phyloP scores from a whole-genome alignment of 2,888 invertebrate genomes.

The Acanthoscelides obtectus region DNA sequence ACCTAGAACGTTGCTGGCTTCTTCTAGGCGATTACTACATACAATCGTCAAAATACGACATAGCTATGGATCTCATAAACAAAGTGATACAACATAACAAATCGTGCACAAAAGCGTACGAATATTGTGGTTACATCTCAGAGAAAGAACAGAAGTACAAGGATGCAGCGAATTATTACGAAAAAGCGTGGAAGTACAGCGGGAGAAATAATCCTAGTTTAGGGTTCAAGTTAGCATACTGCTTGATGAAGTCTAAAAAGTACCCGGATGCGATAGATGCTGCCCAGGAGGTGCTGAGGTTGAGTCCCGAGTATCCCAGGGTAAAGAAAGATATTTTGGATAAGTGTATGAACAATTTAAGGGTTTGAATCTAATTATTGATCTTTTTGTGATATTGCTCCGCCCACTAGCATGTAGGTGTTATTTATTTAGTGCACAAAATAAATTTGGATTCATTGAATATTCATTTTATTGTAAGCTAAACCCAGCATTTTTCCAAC shows the following conservation, averaged over 20 bases:
- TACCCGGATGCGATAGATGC: constrained; percentile 90
- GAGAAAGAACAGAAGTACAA: constrained; percentile 91
- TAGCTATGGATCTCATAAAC: constrained; percentile 77
- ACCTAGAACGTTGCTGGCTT: constrained; percentile 92
- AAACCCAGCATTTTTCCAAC: too few species aligned
- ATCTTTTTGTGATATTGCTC: not conserved
- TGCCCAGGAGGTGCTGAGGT: constrained; percentile 75
- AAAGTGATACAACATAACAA: constrained; percentile 78
- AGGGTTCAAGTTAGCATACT: constrained; percentile 90
- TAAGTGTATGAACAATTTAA: constrained; percentile 74
- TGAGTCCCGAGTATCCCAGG: constrained; percentile 84
- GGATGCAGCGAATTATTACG: constrained; percentile 78
- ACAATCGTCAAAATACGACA: constrained; percentile 77
- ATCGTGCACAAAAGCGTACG: constrained; percentile 86
- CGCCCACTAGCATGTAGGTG: not conserved
- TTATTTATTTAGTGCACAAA: not conserved
- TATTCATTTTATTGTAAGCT: too few species aligned
- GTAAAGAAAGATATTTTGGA: constrained; percentile 91
- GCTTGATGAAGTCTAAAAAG: constrained; percentile 82
- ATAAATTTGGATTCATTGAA: not conserved
- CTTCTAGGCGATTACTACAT: constrained; percentile 87
- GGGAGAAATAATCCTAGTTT: constrained; percentile 78
- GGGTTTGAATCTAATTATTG: constrained; percentile 50
- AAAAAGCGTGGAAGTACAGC: constrained; percentile 80
- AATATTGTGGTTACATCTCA: constrained; percentile 77